These are phyloP conservation scores for Microctonus hyperodae DNA, from an alignment of 2,888 invertebrate genomes.

Conservation along the genomic window DNA sequence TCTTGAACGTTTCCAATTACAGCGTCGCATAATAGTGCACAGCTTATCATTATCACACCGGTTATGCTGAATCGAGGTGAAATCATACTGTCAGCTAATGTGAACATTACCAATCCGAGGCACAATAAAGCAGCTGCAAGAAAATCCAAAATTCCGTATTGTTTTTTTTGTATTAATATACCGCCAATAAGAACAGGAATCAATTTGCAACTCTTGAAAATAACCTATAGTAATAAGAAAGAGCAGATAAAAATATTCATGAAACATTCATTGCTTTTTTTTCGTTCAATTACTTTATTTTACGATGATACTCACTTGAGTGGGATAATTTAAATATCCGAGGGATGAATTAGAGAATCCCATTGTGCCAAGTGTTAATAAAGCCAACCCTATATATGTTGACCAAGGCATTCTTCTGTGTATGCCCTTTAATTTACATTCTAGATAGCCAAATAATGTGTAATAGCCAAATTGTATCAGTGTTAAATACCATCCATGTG, in stretches of 20 bases:
- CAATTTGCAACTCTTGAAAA: conserved; percentile 97
- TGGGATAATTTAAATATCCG: conserved; percentile 95
- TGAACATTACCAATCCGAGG: conserved; percentile 88
- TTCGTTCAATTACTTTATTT: neutral
- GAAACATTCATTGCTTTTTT: too few relatives aligned
- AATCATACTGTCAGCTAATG: conserved; percentile 79
- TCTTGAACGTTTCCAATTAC: conserved; percentile 97
- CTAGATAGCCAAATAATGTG: conserved; percentile 79
- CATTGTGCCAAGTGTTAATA: conserved; percentile 93
- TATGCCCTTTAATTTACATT: conserved; percentile 71
- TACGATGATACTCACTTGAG: conserved; percentile 67
- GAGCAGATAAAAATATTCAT: neutral
- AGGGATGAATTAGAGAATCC: conserved; percentile 93
- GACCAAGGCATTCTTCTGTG: conserved; percentile 79
- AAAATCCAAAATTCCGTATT: conserved; percentile 84
- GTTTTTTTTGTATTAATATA: conserved; percentile 89
- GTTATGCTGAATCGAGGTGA: conserved; percentile 77
- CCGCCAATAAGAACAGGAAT: conserved; percentile 96
- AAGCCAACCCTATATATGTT: conserved; percentile 82
- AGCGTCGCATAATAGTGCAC: conserved; percentile 92
- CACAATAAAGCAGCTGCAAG: conserved; percentile 87
- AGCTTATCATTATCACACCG: conserved; percentile 79
- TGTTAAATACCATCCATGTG: conserved; percentile 92
- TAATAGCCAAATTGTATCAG: conserved; percentile 91
- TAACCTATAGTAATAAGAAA: conserved; percentile 66